These are phyloP conservation scores for Dromas ardeola DNA, from an alignment of 2,113 vertebrate genomes.

Conservation along the genomic window DNA sequence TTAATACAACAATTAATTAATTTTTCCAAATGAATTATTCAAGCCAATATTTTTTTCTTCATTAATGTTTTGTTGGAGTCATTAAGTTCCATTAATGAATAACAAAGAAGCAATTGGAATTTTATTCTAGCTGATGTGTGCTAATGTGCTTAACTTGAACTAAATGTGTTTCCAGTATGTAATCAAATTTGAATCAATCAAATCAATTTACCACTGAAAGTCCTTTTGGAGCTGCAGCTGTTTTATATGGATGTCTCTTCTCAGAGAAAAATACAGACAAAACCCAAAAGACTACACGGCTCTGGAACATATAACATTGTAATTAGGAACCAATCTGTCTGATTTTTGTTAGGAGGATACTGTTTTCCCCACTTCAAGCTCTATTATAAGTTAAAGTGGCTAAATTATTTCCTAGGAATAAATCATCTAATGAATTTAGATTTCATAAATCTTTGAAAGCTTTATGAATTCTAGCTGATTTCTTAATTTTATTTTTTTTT, in stretches of 20 bases:
- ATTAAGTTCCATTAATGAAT: slow-evolving; percentile 79
- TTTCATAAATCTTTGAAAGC: not conserved
- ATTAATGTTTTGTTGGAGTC: slow-evolving; percentile 74
- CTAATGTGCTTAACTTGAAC: slow-evolving; percentile 72
- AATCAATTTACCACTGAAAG: slow-evolving; percentile 71
- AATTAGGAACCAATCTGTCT: slow-evolving; percentile 23
- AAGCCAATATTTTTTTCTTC: slow-evolving; percentile 76
- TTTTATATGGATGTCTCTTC: slow-evolving; percentile 48
- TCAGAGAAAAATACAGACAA: slow-evolving; percentile 29
- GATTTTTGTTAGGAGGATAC: slow-evolving; percentile 27
- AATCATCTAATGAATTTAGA: not conserved
- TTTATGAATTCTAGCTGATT: not conserved
- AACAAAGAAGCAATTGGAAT: slow-evolving; percentile 73
- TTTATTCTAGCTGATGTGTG: slow-evolving; percentile 69
- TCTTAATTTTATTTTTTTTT: not conserved
- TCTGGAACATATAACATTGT: not conserved
- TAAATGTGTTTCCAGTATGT: slow-evolving; percentile 72
- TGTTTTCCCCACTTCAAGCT: not conserved
- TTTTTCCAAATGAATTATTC: slow-evolving; percentile 76
- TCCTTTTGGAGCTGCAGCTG: slow-evolving; percentile 56
- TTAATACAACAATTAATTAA: slow-evolving; percentile 80
- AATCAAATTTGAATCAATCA: slow-evolving; percentile 82
- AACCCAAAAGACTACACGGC: not conserved
- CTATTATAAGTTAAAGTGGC: slow-evolving; percentile 5
- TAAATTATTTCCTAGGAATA: slow-evolving; percentile 18